Evolutionary conservation across 1,140 invertebrate genomes (phyloP).

Genomic region (Eueides isabella): DNA sequence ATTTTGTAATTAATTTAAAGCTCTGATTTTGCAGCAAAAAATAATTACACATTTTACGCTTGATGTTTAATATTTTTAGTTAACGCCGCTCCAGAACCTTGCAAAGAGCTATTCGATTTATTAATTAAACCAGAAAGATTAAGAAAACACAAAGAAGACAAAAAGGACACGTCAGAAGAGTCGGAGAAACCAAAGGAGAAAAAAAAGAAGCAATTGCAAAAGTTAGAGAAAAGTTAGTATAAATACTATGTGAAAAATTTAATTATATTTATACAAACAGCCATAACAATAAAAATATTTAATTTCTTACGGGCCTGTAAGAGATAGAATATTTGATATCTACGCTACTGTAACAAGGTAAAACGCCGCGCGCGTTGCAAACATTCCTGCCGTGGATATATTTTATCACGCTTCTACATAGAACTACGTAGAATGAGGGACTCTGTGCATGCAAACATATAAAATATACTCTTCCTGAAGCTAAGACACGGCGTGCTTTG

Average conservation of each 20-base stretch:
- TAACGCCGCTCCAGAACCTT: constrained; percentile 46
- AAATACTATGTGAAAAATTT: background rate
- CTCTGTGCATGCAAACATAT: too few relatives aligned
- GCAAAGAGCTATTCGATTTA: constrained; percentile 29
- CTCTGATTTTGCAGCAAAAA: background rate
- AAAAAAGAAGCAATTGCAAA: constrained; percentile 38
- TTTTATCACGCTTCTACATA: too few relatives aligned
- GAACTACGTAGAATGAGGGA: too few relatives aligned
- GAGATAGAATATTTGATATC: too few relatives aligned
- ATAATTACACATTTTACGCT: background rate
- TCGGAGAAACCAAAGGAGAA: constrained; percentile 22
- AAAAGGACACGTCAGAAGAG: constrained; percentile 16
- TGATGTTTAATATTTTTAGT: constrained; percentile 42
- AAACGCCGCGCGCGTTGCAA: too few relatives aligned
- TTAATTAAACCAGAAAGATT: constrained; percentile 24
- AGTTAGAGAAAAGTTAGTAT: constrained; percentile 44
- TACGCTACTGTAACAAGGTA: too few relatives aligned
- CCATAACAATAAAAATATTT: too few relatives aligned
- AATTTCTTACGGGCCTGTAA: too few relatives aligned
- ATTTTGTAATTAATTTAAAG: background rate
- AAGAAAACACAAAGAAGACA: constrained; percentile 32
- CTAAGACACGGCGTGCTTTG: too few relatives aligned
- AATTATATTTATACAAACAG: too few relatives aligned
- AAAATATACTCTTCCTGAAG: too few relatives aligned
- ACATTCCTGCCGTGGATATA: too few relatives aligned